Conservation (phyloP, 2,113 vertebrate species). For the Tringa solitaria region DNA sequence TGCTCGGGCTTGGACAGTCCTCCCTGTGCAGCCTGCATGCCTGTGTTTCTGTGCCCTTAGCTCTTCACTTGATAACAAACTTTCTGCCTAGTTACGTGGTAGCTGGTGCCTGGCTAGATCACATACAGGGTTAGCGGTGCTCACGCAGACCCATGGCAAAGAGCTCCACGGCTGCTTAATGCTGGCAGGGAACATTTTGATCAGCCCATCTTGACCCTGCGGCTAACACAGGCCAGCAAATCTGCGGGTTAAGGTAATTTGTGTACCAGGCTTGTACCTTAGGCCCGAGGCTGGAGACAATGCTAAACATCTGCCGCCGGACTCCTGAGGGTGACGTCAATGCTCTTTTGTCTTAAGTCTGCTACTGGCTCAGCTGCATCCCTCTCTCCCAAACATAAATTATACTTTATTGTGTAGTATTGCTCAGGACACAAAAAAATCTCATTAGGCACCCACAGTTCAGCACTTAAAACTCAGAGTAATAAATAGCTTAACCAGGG, state of each 20-base stretch:
- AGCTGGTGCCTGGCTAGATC: neutral
- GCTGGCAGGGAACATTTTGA: neutral
- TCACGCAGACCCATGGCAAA: neutral
- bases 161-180: neutral
- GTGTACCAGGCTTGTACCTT: neutral
- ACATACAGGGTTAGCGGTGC: accelerated
- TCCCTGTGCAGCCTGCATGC: accelerated
- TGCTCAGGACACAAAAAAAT: neutral
- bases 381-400: neutral
- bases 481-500: neutral
- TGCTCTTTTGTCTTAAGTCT: neutral
- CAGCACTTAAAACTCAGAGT: neutral
- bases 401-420: neutral
- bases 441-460: neutral
- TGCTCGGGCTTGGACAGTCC: neutral
- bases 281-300: neutral
- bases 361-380: neutral
- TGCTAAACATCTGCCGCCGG: neutral
- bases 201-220: neutral
- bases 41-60: neutral
- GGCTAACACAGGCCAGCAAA: neutral
- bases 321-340: neutral
- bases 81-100: neutral
- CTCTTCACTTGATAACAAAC: neutral
- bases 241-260: neutral